Evolutionary conservation across 2,888 invertebrate species (phyloP).

Genomic region (Aplocera efformata): DNA sequence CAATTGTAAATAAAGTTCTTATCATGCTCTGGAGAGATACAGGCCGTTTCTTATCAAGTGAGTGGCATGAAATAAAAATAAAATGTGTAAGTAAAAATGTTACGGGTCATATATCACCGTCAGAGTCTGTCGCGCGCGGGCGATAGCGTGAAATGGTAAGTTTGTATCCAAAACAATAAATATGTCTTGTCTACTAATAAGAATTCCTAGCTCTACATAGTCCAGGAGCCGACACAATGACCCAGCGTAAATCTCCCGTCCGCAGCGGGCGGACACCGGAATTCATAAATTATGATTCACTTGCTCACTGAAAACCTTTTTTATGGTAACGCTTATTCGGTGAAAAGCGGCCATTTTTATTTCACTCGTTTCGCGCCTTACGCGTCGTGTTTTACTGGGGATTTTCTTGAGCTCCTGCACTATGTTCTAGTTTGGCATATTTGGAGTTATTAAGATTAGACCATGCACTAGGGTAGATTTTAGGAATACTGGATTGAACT

Average conservation of each 20-base stretch:
- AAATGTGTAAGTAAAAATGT: too few relatives aligned
- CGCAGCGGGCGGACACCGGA: slow-evolving; percentile 66
- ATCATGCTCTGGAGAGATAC: too few relatives aligned
- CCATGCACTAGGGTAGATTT: too few relatives aligned
- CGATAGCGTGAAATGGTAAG: too few relatives aligned
- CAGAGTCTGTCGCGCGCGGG: too few relatives aligned
- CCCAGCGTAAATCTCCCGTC: slow-evolving; percentile 74
- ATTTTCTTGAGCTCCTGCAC: slow-evolving; percentile 25
- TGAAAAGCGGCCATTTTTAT: slow-evolving; percentile 72
- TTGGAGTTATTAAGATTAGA: not conserved
- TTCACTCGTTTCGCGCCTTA: slow-evolving; percentile 64
- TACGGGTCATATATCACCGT: too few relatives aligned
- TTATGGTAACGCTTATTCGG: slow-evolving; percentile 77
- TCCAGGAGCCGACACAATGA: slow-evolving; percentile 69
- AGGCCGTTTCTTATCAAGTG: too few relatives aligned
- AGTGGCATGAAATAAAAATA: too few relatives aligned
- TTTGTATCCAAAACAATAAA: too few relatives aligned
- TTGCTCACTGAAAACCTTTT: slow-evolving; percentile 80
- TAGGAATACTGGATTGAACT: too few relatives aligned
- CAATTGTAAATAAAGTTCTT: too few relatives aligned
- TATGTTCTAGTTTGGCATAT: slow-evolving; percentile 21
- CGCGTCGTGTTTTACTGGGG: slow-evolving; percentile 43
- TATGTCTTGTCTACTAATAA: slow-evolving; percentile 1
- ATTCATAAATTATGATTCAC: slow-evolving; percentile 81
- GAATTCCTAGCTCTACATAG: slow-evolving; percentile 43